Evolutionary conservation across 2,113 vertebrate species (phyloP).

Genomic region (Oriolus oriolus): DNA sequence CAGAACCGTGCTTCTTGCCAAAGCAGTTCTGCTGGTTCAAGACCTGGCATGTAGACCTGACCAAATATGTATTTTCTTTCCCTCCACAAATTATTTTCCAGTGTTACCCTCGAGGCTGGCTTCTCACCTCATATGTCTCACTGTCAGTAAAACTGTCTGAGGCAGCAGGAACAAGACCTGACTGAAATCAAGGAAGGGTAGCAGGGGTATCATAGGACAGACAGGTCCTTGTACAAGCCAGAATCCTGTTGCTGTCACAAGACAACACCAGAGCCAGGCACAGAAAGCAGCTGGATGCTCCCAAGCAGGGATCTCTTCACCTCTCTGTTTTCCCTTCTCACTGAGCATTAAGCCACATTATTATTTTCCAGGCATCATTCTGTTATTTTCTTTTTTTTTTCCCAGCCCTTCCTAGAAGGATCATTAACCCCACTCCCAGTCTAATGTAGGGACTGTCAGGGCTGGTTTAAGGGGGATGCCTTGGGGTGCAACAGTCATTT

Average conservation of each 20-base stretch:
- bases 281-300: not conserved
- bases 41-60: not conserved
- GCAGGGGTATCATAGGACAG: not conserved
- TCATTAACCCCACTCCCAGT: not conserved
- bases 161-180: not conserved
- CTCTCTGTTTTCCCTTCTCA: not conserved
- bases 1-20: not conserved
- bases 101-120: not conserved
- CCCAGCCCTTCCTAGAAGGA: not conserved
- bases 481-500: not conserved
- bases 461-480: not conserved
- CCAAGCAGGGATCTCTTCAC: not conserved
- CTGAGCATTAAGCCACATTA: not conserved
- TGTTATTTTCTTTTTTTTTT: not conserved
- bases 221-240: not conserved
- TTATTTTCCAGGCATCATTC: not conserved
- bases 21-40: conserved; percentile 15
- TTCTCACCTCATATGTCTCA: not conserved
- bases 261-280: not conserved
- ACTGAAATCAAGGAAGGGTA: not conserved
- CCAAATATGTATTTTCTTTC: not conserved
- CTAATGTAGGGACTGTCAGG: not conserved
- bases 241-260: not conserved
- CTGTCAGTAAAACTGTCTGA: not conserved
- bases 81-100: not conserved